A percentile compares a stretch with the other conserved stretches of the same genome.
Conservation (phyloP, 2,113 vertebrate species). For the Otus sunia region DNA sequence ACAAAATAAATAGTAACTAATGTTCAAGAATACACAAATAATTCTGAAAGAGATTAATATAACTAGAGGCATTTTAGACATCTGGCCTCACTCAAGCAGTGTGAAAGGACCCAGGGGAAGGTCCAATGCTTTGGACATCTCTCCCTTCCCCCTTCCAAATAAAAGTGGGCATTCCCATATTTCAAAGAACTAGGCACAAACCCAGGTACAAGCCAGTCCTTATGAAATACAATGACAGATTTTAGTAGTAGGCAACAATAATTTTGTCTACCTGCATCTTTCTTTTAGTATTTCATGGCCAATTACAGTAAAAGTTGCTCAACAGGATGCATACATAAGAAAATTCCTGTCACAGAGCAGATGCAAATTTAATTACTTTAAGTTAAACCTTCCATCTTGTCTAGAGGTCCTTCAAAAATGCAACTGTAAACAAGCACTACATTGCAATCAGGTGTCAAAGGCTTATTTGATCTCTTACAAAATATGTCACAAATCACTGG, state of each 20-base stretch:
- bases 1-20: not conserved
- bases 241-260: slow-evolving; percentile 55
- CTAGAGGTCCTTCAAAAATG: slow-evolving; percentile 82
- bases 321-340: slow-evolving; percentile 76
- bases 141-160: not conserved
- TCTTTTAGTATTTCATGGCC: slow-evolving; percentile 64
- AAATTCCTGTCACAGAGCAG: slow-evolving; percentile 87
- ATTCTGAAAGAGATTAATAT: not conserved
- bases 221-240: slow-evolving; percentile 61
- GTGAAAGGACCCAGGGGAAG: not conserved
- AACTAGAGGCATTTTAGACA: not conserved
- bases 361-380: slow-evolving; percentile 97
- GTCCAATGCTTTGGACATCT: not conserved
- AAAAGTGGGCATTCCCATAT: not conserved
- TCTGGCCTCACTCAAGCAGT: not conserved
- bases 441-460: slow-evolving; percentile 92
- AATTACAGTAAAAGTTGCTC: slow-evolving; percentile 72
- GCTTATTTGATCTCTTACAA: slow-evolving; percentile 91
- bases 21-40: not conserved
- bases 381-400: slow-evolving; percentile 89
- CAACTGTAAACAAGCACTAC: slow-evolving; percentile 91
- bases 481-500: slow-evolving; percentile 93
- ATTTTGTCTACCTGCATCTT: slow-evolving; percentile 67
- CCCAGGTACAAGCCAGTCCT: slow-evolving; percentile 3
- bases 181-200: slow-evolving; percentile 16